These are phyloP conservation scores for Odocoileus hemionus DNA, from an alignment of 2,113 vertebrate species.

Conservation along the genomic window DNA sequence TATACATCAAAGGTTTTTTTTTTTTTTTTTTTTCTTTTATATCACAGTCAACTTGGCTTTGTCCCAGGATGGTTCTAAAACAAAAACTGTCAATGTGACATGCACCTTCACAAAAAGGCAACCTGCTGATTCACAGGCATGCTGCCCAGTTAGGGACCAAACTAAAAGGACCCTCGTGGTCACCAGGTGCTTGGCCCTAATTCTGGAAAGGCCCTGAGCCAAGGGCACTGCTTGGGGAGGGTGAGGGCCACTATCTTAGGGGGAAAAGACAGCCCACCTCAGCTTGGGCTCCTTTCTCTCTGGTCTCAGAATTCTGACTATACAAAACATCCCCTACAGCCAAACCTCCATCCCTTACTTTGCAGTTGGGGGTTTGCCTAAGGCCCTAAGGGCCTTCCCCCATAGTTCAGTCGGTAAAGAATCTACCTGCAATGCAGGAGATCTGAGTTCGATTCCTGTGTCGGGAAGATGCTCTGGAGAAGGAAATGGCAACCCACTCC, in stretches of 20 bases:
- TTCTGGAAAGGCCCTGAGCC: not conserved
- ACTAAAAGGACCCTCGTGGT: not conserved
- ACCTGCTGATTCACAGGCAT: not conserved
- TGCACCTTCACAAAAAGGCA: not conserved
- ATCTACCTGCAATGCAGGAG: not conserved
- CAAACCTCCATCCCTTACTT: not conserved
- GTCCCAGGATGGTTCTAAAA: not conserved
- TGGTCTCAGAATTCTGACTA: not conserved
- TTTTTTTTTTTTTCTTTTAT: not conserved
- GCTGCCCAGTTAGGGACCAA: not conserved
- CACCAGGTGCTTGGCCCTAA: not conserved
- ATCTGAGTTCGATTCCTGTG: not conserved
- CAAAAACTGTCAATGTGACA: not conserved
- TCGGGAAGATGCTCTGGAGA: not conserved
- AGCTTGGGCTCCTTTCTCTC: not conserved
- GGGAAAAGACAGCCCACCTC: not conserved
- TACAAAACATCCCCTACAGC: not conserved
- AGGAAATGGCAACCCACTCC: not conserved
- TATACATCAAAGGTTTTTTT: not conserved
- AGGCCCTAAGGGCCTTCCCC: not conserved
- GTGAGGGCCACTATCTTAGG: not conserved
- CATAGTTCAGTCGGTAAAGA: not conserved
- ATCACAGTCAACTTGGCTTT: not conserved
- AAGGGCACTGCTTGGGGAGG: not conserved
- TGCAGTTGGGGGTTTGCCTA: not conserved